Evolutionary conservation across 2,113 vertebrate species (phyloP).

Genomic region (Rafetus swinhoei): DNA sequence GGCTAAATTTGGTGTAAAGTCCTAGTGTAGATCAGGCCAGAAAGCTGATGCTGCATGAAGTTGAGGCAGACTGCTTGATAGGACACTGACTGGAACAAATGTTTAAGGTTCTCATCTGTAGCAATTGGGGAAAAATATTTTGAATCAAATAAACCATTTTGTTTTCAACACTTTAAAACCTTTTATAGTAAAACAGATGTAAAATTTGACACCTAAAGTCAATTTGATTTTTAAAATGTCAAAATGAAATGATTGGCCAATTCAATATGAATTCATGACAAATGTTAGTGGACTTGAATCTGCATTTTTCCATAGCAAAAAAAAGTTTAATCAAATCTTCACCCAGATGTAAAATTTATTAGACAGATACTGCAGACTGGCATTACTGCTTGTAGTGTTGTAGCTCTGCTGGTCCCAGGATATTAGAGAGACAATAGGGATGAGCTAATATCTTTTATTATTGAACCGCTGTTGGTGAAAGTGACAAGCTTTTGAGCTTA

Average conservation of each 20-base stretch:
- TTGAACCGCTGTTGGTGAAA: background rate
- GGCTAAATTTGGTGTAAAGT: too few relatives aligned
- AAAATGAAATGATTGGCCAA: background rate
- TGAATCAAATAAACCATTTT: background rate
- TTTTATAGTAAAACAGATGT: background rate
- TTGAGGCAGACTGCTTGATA: background rate
- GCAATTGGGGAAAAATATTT: slow-evolving; percentile 46
- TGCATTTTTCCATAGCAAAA: background rate
- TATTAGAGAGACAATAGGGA: background rate
- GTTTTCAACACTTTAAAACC: background rate
- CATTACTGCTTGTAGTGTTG: background rate
- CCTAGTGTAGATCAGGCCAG: too few relatives aligned
- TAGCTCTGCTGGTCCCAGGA: background rate
- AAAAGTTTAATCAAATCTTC: slow-evolving; percentile 29
- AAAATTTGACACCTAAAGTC: background rate
- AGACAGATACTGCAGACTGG: background rate
- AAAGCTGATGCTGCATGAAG: rapidly evolving
- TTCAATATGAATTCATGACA: background rate
- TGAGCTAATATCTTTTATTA: background rate
- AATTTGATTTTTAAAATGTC: background rate
- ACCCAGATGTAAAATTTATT: slow-evolving; percentile 27
- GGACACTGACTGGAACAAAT: slow-evolving; percentile 28
- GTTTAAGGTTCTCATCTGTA: slow-evolving; percentile 28
- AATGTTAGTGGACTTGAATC: background rate
- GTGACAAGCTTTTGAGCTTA: background rate